phyloP scores from a whole-genome alignment of 1,140 invertebrate genomes.

The Chironomus striatipennis region DNA sequence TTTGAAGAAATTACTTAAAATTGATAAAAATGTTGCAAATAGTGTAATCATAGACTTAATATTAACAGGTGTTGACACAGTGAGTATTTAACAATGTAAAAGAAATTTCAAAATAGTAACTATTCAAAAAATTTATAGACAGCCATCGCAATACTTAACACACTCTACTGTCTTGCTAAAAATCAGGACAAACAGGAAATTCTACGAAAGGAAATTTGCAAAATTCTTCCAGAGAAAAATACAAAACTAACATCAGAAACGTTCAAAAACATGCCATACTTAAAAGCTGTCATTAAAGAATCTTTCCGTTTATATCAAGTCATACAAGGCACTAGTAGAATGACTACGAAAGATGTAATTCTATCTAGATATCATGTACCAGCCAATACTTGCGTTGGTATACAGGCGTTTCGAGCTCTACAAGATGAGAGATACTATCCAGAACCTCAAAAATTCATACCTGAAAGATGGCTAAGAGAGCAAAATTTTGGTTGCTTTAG shows the following conservation, averaged over 20 bases:
- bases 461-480: slow-evolving; percentile 29
- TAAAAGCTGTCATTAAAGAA: slow-evolving; percentile 59
- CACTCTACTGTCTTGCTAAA: too few species aligned
- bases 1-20: background rate
- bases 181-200: too few species aligned
- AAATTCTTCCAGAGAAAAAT: slow-evolving; percentile 43
- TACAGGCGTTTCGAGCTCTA: background rate
- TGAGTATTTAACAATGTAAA: too few species aligned
- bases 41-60: background rate
- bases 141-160: background rate
- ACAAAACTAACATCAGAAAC: slow-evolving; percentile 45
- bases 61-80: background rate
- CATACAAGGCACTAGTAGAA: slow-evolving; percentile 41
- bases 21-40: background rate
- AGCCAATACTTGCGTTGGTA: background rate
- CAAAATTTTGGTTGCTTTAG: slow-evolving; percentile 31
- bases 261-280: too few species aligned
- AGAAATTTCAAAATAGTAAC: too few species aligned
- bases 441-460: slow-evolving; percentile 45
- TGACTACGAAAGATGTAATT: slow-evolving; percentile 43
- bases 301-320: slow-evolving; percentile 46
- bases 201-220: slow-evolving; percentile 53
- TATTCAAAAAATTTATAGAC: background rate
- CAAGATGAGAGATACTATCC: slow-evolving; percentile 43
- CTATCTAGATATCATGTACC: slow-evolving; percentile 49